These are phyloP conservation scores for Taeniopygia guttata DNA, from an alignment of 2,797 vertebrate species.

Conservation along the genomic window DNA sequence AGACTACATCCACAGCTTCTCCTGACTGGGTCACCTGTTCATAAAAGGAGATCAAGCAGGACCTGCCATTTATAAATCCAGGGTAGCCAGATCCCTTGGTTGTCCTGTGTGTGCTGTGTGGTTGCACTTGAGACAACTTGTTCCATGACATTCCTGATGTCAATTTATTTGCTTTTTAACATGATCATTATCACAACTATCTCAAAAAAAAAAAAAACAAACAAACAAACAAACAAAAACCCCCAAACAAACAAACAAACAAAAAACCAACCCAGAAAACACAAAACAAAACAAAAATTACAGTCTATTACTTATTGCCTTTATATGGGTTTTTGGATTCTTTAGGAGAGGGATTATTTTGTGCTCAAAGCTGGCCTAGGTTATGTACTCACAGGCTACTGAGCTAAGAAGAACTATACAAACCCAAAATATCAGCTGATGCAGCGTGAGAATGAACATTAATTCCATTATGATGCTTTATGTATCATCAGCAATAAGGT, in stretches of 20 bases:
- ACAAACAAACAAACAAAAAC: not conserved
- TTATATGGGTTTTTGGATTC: not conserved
- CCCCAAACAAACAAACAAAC: too few relatives aligned
- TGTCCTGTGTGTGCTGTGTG: not conserved
- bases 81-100: not conserved
- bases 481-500: not conserved
- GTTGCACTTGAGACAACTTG: too few relatives aligned
- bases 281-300: too few relatives aligned
- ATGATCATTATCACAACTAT: not conserved
- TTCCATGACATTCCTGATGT: fast-evolving
- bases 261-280: not conserved
- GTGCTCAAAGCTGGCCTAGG: not conserved
- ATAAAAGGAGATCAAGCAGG: not conserved
- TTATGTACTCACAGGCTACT: not conserved
- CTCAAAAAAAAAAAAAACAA: not conserved
- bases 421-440: not conserved
- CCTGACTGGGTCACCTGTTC: too few relatives aligned
- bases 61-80: not conserved
- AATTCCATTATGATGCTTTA: not conserved
- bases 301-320: not conserved
- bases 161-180: not conserved
- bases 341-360: not conserved
- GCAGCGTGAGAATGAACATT: not conserved
- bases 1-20: not conserved
- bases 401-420: not conserved